Evolutionary conservation across 2,888 invertebrate species (phyloP).

Genomic region (Maniola hyperantus): DNA sequence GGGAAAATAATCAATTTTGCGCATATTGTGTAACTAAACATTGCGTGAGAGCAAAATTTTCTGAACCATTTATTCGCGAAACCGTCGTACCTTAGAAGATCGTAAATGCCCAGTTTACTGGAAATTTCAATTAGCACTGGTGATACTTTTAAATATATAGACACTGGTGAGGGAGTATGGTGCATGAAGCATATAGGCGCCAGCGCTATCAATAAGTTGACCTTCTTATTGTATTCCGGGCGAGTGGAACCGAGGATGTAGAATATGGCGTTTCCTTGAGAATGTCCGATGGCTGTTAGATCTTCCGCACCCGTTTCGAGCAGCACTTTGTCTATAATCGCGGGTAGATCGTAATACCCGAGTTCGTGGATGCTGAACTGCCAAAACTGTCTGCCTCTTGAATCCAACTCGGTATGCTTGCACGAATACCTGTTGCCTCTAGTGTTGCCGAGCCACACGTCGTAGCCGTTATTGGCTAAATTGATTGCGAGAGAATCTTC

Average conservation of each 20-base stretch:
- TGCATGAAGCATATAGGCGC: conserved; percentile 72
- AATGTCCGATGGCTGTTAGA: conserved; percentile 86
- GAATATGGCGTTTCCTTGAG: conserved; percentile 82
- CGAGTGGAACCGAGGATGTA: conserved; percentile 71
- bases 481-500: conserved; percentile 49
- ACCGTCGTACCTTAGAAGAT: not conserved
- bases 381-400: conserved; percentile 53
- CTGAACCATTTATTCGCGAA: not conserved
- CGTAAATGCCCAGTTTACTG: not conserved
- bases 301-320: conserved; percentile 71
- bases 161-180: conserved; percentile 25
- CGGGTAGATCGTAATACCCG: conserved; percentile 86
- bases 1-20: not conserved
- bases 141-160: not conserved
- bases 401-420: conserved; percentile 66
- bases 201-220: conserved; percentile 70
- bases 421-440: conserved; percentile 84
- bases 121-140: not conserved
- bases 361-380: conserved; percentile 86
- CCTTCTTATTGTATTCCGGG: conserved; percentile 80
- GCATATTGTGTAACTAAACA: not conserved
- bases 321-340: conserved; percentile 72
- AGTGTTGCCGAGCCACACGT: conserved; percentile 64
- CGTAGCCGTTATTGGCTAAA: conserved; percentile 76
- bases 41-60: not conserved